phyloP scores from a whole-genome alignment of 64 coral and sea anemone genomes.

The Montipora foliosa region DNA sequence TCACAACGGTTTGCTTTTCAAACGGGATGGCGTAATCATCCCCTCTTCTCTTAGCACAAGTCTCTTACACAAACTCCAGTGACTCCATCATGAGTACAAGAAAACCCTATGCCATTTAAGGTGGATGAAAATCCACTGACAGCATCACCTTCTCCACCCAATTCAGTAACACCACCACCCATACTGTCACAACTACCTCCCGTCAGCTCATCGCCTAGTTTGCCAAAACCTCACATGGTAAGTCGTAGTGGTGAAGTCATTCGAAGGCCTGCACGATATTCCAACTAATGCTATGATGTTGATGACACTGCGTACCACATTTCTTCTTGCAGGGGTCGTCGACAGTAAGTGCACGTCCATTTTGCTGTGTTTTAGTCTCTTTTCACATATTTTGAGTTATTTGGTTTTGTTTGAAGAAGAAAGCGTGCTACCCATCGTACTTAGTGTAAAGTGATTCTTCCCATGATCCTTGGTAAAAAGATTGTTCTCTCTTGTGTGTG shows the following conservation, averaged over 20 bases:
- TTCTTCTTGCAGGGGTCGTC: neutral
- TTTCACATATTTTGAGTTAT: too few relatives aligned
- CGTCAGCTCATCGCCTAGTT: constrained; percentile 6
- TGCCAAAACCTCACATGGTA: constrained; percentile 22
- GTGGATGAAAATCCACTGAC: too few relatives aligned
- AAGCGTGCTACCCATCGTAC: too few relatives aligned
- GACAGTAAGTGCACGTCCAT: neutral
- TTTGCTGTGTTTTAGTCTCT: neutral
- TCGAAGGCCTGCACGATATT: constrained; percentile 67
- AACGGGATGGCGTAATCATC: constrained; percentile 72
- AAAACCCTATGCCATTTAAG: too few relatives aligned
- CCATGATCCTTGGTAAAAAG: too few relatives aligned
- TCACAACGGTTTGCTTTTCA: constrained; percentile 74
- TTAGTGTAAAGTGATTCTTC: too few relatives aligned
- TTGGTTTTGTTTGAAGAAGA: too few relatives aligned
- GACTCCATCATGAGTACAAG: neutral
- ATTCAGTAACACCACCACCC: neutral
- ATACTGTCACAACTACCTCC: neutral
- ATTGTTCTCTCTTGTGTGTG: too few relatives aligned
- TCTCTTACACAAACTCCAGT: constrained; percentile 41
- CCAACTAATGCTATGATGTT: constrained; percentile 13
- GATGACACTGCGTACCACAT: neutral
- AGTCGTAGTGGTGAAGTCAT: constrained; percentile 49
- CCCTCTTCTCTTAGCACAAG: constrained; percentile 52
- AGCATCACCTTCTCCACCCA: neutral